phyloP scores from a whole-genome alignment of 2,797 vertebrate species.

The Centropyge bicolor region DNA sequence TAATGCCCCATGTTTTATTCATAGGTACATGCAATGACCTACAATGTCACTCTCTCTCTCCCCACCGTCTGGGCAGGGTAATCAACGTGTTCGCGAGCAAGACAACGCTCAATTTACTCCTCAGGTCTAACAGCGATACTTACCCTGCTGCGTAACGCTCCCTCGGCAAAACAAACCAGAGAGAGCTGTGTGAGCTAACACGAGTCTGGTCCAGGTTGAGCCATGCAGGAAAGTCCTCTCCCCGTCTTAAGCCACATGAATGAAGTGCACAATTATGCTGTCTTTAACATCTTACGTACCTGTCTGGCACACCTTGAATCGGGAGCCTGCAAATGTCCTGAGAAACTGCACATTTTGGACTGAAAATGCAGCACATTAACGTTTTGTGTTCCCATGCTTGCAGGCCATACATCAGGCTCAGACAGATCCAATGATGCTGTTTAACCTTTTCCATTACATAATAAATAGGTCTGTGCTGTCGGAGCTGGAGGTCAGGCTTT shows the following conservation, averaged over 20 bases:
- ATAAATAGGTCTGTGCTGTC: constrained; percentile 23
- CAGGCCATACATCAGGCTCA: constrained; percentile 36
- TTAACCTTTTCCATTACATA: constrained; percentile 56
- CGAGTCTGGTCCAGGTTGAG: constrained; percentile 1
- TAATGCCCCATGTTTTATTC: constrained; percentile 76
- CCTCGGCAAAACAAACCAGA: constrained; percentile 18
- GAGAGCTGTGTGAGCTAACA: constrained; percentile 11
- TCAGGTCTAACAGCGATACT: constrained; percentile 3
- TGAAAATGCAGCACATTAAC: constrained; percentile 48
- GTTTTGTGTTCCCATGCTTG: constrained; percentile 37
- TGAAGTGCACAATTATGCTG: constrained; percentile 39
- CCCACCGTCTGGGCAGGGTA: constrained; percentile 3
- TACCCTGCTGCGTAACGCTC: constrained; percentile 3
- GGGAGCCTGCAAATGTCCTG: constrained; percentile 9
- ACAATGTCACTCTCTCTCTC: constrained; percentile 27
- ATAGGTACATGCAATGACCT: constrained; percentile 34
- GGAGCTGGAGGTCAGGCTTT: constrained; percentile 36
- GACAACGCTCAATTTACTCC: constrained; percentile 33
- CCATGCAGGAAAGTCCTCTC: constrained; percentile 8
- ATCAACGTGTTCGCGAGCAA: constrained; percentile 27
- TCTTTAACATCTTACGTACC: constrained; percentile 38
- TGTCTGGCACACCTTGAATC: constrained; percentile 21
- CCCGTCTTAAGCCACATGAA: constrained; percentile 9
- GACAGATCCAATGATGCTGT: constrained; percentile 45
- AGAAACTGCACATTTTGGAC: constrained; percentile 43